These are phyloP conservation scores for Carettochelys insculpta DNA, from an alignment of 2,113 vertebrate genomes.

Conservation along the genomic window DNA sequence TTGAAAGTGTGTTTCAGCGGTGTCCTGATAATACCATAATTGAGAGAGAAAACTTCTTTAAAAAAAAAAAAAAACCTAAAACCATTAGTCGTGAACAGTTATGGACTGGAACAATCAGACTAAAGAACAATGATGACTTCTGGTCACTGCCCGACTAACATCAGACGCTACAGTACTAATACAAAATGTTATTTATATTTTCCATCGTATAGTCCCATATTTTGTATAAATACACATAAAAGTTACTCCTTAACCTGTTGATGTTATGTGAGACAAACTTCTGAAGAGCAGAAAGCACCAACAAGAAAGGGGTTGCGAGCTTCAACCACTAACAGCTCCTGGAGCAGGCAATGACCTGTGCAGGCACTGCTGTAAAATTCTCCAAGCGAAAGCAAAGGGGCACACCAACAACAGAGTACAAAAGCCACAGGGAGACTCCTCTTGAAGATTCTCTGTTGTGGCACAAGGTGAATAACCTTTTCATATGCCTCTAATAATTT, in stretches of 20 bases:
- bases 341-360: too few species aligned
- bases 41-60: not conserved
- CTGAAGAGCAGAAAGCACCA: not conserved
- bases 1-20: not conserved
- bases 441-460: too few species aligned
- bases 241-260: not conserved
- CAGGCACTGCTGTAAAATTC: too few species aligned
- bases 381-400: too few species aligned
- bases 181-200: not conserved
- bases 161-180: not conserved
- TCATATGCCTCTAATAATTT: not conserved
- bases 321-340: too few species aligned
- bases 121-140: not conserved
- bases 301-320: fast-evolving
- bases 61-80: constrained; percentile 42
- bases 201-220: not conserved
- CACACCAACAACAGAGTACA: too few species aligned
- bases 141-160: not conserved
- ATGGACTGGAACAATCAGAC: not conserved
- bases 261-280: not conserved
- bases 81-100: constrained; percentile 49
- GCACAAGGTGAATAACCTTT: too few species aligned
- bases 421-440: too few species aligned
- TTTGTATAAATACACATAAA: not conserved
- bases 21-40: not conserved